Percentiles rank a stretch among this genome's conserved stretches.
Evolutionary conservation across 2,888 invertebrate species (phyloP).

Genomic region (Nomada lathburiana): DNA sequence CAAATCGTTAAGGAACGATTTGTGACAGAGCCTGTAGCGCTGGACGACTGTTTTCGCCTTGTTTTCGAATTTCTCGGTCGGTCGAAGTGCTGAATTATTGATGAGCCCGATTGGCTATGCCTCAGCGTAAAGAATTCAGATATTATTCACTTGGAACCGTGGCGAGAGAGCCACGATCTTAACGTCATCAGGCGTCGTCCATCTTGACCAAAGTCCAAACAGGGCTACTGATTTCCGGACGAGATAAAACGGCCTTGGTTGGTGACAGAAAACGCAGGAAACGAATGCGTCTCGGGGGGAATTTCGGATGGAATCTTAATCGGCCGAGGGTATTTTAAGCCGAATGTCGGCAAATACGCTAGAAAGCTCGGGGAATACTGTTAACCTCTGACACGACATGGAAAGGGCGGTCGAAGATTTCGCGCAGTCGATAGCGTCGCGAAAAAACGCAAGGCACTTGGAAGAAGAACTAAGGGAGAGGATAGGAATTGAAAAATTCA

Average conservation of each 20-base stretch:
- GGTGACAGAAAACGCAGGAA: conserved; percentile 56
- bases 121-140: conserved; percentile 65
- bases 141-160: conserved; percentile 63
- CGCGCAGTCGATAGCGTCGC: background rate
- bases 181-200: conserved; percentile 59
- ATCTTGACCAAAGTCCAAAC: conserved; percentile 59
- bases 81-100: conserved; percentile 75
- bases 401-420: conserved; percentile 25
- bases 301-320: conserved; percentile 58
- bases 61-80: conserved; percentile 71
- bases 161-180: conserved; percentile 35
- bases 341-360: background rate
- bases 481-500: background rate
- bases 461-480: background rate
- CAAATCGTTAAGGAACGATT: conserved; percentile 5
- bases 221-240: conserved; percentile 59
- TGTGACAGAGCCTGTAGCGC: conserved; percentile 26
- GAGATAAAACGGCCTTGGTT: conserved; percentile 52
- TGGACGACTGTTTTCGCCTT: conserved; percentile 63
- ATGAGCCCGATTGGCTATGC: conserved; percentile 69
- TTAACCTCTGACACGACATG: conserved; percentile 41
- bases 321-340: conserved; percentile 40
- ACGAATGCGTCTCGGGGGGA: conserved; percentile 38
- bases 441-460: background rate
- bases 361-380: conserved; percentile 19